Evolutionary conservation across 1,140 invertebrate species (phyloP), one percentile per base, ranked within the genome.

Genomic region (Lepidurus arcticus): DNA sequence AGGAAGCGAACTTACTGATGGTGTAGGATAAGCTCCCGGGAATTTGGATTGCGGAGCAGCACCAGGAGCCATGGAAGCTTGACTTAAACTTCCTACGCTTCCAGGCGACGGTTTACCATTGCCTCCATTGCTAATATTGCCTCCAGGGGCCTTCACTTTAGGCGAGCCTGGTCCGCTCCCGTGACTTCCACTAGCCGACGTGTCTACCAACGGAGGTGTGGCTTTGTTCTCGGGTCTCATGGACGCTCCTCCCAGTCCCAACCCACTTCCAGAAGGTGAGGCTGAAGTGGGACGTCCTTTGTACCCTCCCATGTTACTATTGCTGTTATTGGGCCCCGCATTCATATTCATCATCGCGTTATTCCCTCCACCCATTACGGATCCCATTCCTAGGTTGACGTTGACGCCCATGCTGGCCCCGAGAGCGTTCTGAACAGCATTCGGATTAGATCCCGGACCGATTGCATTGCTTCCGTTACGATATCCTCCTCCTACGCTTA

Each of bases 31-130:
- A 1, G 53, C 16, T 13, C 53, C 53, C 4, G 53, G 53, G 53
- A 65, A 65, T 65, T 65, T 65, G n/a, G 53, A 65, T 21, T 65
- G 53, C n/a, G 8, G 53, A 21, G 53, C 13, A n/a, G 0, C 53
- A 65, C 53, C 53, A 65, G 53, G 53, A 13, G 53, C 53, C 53
- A 65, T 65, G 53, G 53, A 65, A 65, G 53, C 21, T 65, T 65
- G 53, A 65, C 21, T 13, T 21, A 65, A 65, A 21, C 53, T 65
- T 21, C 53, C 53, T 21, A 65, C 53, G 53, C 21, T 65, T 21
- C 9, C 53, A 13, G 53, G 21, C 16, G n/a, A 65, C n/a, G 53
- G 21, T 65, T 65, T 65, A 65, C 53, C 21, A 16, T 65, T 65
- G 53, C 53, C 53, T 13, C 53, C 53, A 21, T 65, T 65, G 53